phyloP scores from a whole-genome alignment of 2,113 vertebrate species.

The Theristicus caerulescens region DNA sequence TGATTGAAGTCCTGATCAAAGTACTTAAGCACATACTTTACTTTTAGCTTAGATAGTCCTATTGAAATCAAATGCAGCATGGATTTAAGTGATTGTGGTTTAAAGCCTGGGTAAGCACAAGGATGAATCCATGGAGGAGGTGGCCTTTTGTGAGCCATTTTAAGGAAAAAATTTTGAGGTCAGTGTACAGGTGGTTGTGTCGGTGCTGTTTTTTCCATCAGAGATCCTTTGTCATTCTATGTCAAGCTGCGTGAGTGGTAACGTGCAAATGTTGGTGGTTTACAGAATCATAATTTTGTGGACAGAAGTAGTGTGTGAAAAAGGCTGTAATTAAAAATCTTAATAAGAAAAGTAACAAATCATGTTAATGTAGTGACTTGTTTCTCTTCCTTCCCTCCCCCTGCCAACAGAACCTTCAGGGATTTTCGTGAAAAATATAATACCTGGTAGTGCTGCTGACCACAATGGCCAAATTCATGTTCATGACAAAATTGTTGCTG shows the following conservation, averaged over 20 bases:
- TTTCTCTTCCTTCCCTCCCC: background rate
- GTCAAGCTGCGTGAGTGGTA: background rate
- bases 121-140: background rate
- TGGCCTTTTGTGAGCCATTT: background rate
- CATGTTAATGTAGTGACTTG: background rate
- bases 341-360: background rate
- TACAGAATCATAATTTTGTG: background rate
- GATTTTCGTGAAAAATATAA: slow-evolving; percentile 86
- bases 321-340: background rate
- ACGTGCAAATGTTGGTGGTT: background rate
- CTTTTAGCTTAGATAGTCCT: slow-evolving; percentile 43
- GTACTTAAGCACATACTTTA: slow-evolving; percentile 45
- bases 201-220: background rate
- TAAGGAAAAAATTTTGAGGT: background rate
- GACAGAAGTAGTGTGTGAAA: background rate
- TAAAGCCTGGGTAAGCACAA: slow-evolving; percentile 18
- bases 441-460: slow-evolving; percentile 86
- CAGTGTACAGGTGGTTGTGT: background rate
- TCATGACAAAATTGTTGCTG: slow-evolving; percentile 86
- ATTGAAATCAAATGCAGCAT: slow-evolving; percentile 38
- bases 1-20: slow-evolving; percentile 60
- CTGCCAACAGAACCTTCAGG: slow-evolving; percentile 78
- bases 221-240: background rate
- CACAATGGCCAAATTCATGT: slow-evolving; percentile 83
- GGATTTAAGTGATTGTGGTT: slow-evolving; percentile 47